phyloP scores from a whole-genome alignment of 2,797 vertebrate species.

The Semotilus atromaculatus region DNA sequence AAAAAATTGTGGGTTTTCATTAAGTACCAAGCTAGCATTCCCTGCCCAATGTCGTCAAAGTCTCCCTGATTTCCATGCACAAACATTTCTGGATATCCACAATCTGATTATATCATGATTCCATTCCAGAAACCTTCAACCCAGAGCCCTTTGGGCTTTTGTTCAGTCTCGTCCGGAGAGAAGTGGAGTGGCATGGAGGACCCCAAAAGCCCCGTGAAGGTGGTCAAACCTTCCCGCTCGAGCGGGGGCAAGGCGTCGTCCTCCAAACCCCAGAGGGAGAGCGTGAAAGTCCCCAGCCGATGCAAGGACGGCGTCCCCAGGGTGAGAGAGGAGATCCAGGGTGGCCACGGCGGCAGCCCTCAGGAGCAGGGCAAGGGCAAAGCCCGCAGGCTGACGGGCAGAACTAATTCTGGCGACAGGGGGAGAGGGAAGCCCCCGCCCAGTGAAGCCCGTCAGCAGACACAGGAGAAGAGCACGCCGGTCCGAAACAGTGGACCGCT shows the following conservation, averaged over 20 bases:
- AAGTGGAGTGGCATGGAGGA: slow-evolving; percentile 72
- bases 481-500: slow-evolving; percentile 50
- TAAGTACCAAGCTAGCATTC: neutral
- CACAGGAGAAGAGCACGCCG: slow-evolving; percentile 51
- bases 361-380: slow-evolving; percentile 78
- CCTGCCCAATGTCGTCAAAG: neutral
- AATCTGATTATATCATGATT: neutral
- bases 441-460: slow-evolving; percentile 59
- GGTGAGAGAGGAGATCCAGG: slow-evolving; percentile 67
- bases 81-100: neutral
- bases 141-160: slow-evolving; percentile 48
- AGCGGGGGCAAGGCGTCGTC: slow-evolving; percentile 62
- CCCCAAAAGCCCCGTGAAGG: slow-evolving; percentile 68
- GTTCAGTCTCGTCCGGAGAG: slow-evolving; percentile 57
- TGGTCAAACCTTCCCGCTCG: slow-evolving; percentile 67
- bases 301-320: slow-evolving; percentile 63
- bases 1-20: neutral
- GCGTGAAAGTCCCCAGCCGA: slow-evolving; percentile 54
- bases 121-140: slow-evolving; percentile 54
- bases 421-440: slow-evolving; percentile 68
- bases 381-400: slow-evolving; percentile 72
- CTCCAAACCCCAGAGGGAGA: slow-evolving; percentile 61
- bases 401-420: slow-evolving; percentile 74
- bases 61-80: neutral
- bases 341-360: slow-evolving; percentile 61